phyloP scores from a whole-genome alignment of 2,113 vertebrate species.

The Dromaius novaehollandiae region DNA sequence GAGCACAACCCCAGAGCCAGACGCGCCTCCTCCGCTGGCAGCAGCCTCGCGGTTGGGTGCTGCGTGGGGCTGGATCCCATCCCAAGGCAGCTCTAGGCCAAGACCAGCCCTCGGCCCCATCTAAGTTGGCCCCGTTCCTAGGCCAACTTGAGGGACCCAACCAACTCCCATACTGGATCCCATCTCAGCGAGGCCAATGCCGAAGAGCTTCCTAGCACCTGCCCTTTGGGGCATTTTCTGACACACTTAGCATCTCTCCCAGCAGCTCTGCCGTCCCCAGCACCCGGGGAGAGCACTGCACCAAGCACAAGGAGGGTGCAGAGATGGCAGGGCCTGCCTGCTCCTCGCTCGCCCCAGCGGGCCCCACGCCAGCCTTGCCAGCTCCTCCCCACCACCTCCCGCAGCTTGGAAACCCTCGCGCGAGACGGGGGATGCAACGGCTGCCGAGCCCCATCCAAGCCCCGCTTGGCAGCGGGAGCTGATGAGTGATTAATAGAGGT shows the following conservation, averaged over 20 bases:
- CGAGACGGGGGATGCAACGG: background rate
- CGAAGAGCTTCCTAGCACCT: background rate
- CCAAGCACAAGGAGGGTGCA: fast-evolving
- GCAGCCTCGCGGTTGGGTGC: background rate
- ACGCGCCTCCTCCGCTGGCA: fast-evolving
- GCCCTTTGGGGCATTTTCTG: background rate
- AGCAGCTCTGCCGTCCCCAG: background rate
- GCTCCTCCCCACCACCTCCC: background rate
- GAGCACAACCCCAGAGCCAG: background rate
- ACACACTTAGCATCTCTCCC: background rate
- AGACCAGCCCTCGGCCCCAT: background rate
- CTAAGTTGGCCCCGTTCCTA: background rate
- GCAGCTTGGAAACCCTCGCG: background rate
- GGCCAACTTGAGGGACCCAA: fast-evolving
- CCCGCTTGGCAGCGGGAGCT: fast-evolving
- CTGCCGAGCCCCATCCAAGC: background rate
- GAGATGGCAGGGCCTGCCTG: background rate
- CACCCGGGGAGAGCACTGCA: background rate
- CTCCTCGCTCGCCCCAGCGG: fast-evolving
- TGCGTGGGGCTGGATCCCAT: fast-evolving
- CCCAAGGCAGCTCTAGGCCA: background rate
- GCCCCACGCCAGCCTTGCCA: fast-evolving
- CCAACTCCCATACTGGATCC: background rate
- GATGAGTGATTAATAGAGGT: background rate
- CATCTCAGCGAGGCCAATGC: background rate